These are phyloP conservation scores for Pachyseris speciosa DNA, from an alignment of 64 coral and sea anemone species.

Conservation along the genomic window DNA sequence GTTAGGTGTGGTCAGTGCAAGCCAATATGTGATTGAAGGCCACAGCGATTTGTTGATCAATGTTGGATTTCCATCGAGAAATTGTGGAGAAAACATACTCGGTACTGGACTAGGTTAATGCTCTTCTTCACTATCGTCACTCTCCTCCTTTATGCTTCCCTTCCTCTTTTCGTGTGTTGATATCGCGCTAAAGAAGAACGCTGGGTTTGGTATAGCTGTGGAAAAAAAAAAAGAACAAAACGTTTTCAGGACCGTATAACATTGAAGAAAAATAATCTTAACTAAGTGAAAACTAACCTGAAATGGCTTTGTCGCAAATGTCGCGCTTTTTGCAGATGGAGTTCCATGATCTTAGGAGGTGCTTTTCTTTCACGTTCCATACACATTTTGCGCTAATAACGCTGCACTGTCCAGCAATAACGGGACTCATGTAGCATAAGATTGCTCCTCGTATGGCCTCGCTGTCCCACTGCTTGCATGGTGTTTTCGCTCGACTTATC, in stretches of 20 bases:
- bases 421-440: background rate
- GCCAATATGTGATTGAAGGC: constrained; percentile 17
- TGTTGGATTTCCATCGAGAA: background rate
- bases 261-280: background rate
- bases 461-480: constrained; percentile 6
- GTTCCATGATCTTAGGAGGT: background rate
- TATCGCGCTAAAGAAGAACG: constrained; percentile 36
- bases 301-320: constrained; percentile 9
- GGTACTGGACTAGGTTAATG: background rate
- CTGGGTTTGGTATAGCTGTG: background rate
- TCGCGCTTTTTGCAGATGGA: background rate
- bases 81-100: background rate
- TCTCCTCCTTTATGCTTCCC: background rate
- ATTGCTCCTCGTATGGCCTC: background rate
- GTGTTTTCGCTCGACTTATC: background rate
- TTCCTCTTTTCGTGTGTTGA: background rate
- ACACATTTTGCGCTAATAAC: constrained; percentile 1
- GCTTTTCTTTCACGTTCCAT: background rate
- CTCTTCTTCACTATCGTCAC: background rate
- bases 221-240: background rate
- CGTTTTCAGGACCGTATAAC: background rate
- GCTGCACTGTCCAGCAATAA: constrained; percentile 1
- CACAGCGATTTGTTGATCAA: background rate
- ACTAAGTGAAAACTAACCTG: background rate
- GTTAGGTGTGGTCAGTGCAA: constrained; percentile 4